Conservation (phyloP, 1,140 invertebrate species). For the Drosophila ercepeae region DNA sequence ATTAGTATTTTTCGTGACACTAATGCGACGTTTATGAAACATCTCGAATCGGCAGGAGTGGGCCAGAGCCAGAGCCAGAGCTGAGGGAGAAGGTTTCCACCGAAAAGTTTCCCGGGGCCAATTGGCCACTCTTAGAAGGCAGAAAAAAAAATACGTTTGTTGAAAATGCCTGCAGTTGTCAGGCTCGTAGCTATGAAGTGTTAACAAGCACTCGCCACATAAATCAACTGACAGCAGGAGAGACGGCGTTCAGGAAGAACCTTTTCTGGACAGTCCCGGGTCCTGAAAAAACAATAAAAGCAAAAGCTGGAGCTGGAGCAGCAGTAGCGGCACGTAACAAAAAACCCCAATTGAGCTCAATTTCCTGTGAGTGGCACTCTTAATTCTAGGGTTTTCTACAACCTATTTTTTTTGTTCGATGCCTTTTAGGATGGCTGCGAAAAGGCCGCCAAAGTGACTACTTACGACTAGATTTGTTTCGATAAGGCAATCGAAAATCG, state of each 20-base stretch:
- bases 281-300: constrained; percentile 28
- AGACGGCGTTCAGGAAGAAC: constrained; percentile 12
- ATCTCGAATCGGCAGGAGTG: constrained; percentile 43
- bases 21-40: constrained; percentile 79
- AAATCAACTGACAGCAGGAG: constrained; percentile 51
- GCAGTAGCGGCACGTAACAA: constrained; percentile 52
- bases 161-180: constrained; percentile 60
- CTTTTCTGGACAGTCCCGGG: constrained; percentile 27
- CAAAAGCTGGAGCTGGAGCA: neutral
- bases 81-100: constrained; percentile 1
- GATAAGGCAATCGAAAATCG: constrained; percentile 70
- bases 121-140: constrained; percentile 14
- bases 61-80: constrained; percentile 3
- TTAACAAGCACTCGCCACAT: constrained; percentile 64
- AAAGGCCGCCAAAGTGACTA: constrained; percentile 58
- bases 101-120: constrained; percentile 18
- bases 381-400: constrained; percentile 1
- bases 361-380: constrained; percentile 52
- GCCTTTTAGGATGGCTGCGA: constrained; percentile 3
- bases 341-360: constrained; percentile 61
- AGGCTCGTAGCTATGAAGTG: constrained; percentile 40
- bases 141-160: constrained; percentile 25
- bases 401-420: neutral
- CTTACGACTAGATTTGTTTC: constrained; percentile 49
- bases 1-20: constrained; percentile 57